Evolutionary conservation across 2,113 vertebrate genomes (phyloP), one percentile per base, ranked within the genome.

Genomic region (Ceyx melanurus): DNA sequence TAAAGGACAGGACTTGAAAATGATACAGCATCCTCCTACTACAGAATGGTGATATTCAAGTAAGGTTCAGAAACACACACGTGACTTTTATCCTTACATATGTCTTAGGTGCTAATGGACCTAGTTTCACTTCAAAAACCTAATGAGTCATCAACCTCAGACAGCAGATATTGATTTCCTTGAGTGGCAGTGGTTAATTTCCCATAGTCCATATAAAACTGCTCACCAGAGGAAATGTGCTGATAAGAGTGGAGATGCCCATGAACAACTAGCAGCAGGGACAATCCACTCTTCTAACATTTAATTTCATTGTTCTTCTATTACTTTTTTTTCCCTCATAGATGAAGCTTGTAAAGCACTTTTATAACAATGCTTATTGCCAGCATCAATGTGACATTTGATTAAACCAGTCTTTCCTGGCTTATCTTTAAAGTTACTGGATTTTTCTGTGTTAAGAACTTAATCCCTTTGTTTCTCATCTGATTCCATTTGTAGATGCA

Each of bases 391-490:
- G n/a, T 82, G 58, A 80, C 72, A 79, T 97, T 96, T 93, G 79
- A 92, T 96, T 95, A 97, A 96, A 75, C 25, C 82, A 79, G 50
- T 43, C 29, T 82, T 95, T 89, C 67, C 68, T 35, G 60, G 35
- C 5, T 96, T 96, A 77, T 78, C 76, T 95, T 85, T 92, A 77
- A 96, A 92, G 86, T 79, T 92, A 89, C 67, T 91, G 37, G 54
- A 86, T 91, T 96, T 65, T 95, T 74, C 66, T 79, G 45, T 31
- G 12, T 88, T 97, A 94, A 95, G 71, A 91, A 95, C 33, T 95
- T 95, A 96, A 96, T 95, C 77, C 57, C 8, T 89, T 85, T 95
- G 73, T 94, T 97, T 95, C 89, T 91, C 28, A 73, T 94, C 70
- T 62, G 76, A 93, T 95, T 86, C 65, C 25, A 66, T 86, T 91